These are phyloP conservation scores for Sternarchorhynchus goeldii DNA, from an alignment of 2,797 vertebrate species.

Conservation along the genomic window DNA sequence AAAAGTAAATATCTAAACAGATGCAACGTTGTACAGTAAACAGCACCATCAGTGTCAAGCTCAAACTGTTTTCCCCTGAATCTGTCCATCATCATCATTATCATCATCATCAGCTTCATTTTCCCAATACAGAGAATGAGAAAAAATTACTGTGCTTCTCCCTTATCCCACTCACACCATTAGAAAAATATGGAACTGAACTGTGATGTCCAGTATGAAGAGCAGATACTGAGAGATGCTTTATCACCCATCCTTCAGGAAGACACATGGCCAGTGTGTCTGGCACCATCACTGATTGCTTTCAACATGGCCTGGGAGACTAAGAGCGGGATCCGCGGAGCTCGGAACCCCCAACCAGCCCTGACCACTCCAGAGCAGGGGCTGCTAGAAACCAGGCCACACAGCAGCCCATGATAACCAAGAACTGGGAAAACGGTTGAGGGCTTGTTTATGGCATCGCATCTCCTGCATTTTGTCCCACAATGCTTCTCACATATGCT, in stretches of 20 bases:
- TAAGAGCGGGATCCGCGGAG: conserved; percentile 34
- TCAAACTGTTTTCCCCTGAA: too few relatives aligned
- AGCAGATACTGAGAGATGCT: neutral
- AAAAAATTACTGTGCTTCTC: too few relatives aligned
- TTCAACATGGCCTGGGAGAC: conserved; percentile 21
- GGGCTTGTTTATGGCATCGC: neutral
- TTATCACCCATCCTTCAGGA: neutral
- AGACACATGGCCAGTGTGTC: conserved; percentile 24
- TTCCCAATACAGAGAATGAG: too few relatives aligned
- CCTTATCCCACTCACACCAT: neutral
- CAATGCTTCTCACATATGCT: too few relatives aligned
- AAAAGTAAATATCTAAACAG: neutral
- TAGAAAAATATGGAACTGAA: neutral
- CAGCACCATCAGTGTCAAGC: too few relatives aligned
- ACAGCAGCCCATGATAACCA: neutral
- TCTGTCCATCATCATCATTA: too few relatives aligned
- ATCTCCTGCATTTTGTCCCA: neutral
- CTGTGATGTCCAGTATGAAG: neutral
- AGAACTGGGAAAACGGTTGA: neutral
- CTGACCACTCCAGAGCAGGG: conserved; percentile 49
- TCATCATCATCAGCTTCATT: too few relatives aligned
- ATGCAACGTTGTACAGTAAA: neutral
- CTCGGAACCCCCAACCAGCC: conserved; percentile 8
- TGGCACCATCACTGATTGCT: conserved; percentile 20
- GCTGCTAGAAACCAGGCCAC: neutral